Evolutionary conservation across 1,140 invertebrate genomes (phyloP).

Genomic region (Aphelenchoides besseyi): DNA sequence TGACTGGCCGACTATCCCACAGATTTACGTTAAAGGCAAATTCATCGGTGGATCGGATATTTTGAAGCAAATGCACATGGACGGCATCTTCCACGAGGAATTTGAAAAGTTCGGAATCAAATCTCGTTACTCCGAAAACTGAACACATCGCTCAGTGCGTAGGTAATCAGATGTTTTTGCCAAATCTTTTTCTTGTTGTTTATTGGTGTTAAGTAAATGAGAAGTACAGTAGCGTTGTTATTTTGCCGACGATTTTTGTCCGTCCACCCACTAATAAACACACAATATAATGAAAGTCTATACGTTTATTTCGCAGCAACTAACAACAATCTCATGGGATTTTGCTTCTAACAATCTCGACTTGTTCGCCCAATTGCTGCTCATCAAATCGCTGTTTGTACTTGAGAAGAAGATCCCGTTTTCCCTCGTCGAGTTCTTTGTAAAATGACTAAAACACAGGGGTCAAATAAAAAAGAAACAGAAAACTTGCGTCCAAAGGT

Average conservation of each 20-base stretch:
- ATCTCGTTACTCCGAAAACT: constrained; percentile 8
- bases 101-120: constrained; percentile 14
- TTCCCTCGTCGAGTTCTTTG: background rate
- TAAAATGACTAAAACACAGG: background rate
- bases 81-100: constrained; percentile 35
- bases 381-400: background rate
- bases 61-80: constrained; percentile 57
- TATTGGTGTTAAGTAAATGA: too few relatives aligned
- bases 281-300: too few relatives aligned
- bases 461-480: background rate
- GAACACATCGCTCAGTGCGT: too few relatives aligned
- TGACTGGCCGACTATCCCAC: constrained; percentile 61
- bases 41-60: constrained; percentile 62
- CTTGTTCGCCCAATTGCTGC: background rate
- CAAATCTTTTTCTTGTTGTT: too few relatives aligned
- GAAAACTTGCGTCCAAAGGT: background rate
- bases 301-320: too few relatives aligned
- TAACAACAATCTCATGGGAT: too few relatives aligned
- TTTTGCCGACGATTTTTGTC: too few relatives aligned
- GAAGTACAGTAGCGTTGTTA: too few relatives aligned
- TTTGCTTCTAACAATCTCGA: too few relatives aligned
- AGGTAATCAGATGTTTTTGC: too few relatives aligned
- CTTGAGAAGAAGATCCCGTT: background rate
- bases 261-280: too few relatives aligned
- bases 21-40: constrained; percentile 61